Evolutionary conservation across 2,888 invertebrate species (phyloP).

Genomic region (Furcula furcula): DNA sequence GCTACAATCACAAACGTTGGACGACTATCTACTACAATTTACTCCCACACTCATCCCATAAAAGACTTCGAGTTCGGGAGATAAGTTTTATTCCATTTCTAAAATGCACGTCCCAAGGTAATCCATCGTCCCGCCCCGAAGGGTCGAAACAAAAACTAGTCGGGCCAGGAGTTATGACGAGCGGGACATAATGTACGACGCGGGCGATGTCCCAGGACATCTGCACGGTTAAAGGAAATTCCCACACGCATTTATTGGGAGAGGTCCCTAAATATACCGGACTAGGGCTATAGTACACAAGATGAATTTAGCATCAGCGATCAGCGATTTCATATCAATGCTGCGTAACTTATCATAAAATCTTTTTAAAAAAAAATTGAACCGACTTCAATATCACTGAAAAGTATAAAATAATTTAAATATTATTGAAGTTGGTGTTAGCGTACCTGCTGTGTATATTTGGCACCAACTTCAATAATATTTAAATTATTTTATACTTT

Average conservation of each 20-base stretch:
- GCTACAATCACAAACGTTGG: too few species aligned
- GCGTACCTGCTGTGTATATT: too few species aligned
- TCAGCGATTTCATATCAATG: conserved; percentile 8
- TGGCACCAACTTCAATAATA: too few species aligned
- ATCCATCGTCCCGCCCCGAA: conserved; percentile 11
- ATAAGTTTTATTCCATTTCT: not conserved
- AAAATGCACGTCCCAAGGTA: not conserved
- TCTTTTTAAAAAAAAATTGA: too few species aligned
- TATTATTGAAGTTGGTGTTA: too few species aligned
- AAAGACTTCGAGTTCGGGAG: too few species aligned
- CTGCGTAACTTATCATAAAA: not conserved
- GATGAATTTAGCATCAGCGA: too few species aligned
- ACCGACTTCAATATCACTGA: too few species aligned
- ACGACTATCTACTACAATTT: not conserved
- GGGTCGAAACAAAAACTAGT: conserved; percentile 15
- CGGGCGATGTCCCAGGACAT: conserved; percentile 24
- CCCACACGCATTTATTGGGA: conserved; percentile 48
- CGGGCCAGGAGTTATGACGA: conserved; percentile 22
- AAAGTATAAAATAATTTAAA: too few species aligned
- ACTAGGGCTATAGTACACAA: conserved; percentile 8
- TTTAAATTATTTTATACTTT: too few species aligned
- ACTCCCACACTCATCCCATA: not conserved
- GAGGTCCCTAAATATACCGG: conserved; percentile 37
- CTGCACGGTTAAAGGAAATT: conserved; percentile 45
- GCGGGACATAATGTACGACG: conserved; percentile 17